Evolutionary conservation across 2,113 vertebrate genomes (phyloP).

Genomic region (Podiceps cristatus): DNA sequence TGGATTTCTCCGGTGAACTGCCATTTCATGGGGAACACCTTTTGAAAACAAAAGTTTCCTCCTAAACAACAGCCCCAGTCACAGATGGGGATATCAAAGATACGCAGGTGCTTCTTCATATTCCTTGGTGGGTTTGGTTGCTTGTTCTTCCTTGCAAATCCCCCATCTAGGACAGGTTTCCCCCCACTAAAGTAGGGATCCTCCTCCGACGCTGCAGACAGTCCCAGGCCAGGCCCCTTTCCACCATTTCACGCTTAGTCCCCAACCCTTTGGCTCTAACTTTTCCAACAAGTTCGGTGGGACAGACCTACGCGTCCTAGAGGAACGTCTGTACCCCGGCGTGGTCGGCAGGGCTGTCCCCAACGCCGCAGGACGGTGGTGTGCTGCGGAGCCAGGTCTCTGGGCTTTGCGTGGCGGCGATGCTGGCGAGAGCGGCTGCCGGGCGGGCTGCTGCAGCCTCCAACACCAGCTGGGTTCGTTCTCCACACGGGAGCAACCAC

Average conservation of each 20-base stretch:
- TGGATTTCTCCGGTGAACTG: background rate
- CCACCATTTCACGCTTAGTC: background rate
- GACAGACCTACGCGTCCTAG: background rate
- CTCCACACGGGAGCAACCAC: background rate
- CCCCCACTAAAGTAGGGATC: background rate
- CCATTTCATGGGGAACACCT: background rate
- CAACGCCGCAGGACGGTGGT: accelerated
- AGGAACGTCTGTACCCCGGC: background rate
- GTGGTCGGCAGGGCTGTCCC: background rate
- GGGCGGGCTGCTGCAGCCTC: accelerated
- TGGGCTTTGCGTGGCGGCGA: background rate
- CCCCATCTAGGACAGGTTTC: background rate
- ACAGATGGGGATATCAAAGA: background rate
- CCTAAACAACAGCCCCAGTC: background rate
- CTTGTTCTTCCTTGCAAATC: background rate
- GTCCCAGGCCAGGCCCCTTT: background rate
- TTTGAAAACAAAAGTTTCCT: background rate
- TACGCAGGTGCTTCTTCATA: background rate
- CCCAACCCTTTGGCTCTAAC: background rate
- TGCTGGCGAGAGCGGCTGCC: background rate
- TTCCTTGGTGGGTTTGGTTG: background rate
- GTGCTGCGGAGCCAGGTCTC: background rate
- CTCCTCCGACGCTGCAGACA: background rate
- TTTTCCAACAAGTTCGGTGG: accelerated
- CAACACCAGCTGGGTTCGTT: accelerated